These are phyloP conservation scores for Sitobion miscanthi DNA, from an alignment of 1,140 invertebrate genomes.

Conservation along the genomic window DNA sequence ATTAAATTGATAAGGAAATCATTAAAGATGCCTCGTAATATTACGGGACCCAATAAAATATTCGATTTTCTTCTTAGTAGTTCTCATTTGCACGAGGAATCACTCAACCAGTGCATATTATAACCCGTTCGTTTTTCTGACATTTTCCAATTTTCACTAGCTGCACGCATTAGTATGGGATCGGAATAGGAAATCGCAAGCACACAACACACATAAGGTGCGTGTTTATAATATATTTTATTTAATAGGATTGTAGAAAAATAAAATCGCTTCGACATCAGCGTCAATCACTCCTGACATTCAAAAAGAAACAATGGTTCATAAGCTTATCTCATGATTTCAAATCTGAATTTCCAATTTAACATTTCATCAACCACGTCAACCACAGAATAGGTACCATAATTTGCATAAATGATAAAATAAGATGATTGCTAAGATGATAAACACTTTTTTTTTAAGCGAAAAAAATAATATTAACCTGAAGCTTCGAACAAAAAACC, in stretches of 20 bases:
- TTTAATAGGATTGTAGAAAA: not conserved
- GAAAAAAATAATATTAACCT: not conserved
- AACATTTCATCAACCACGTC: not conserved
- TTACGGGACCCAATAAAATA: not conserved
- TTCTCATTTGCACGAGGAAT: not conserved
- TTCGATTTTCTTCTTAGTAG: not conserved
- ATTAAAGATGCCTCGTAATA: not conserved
- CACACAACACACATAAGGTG: not conserved
- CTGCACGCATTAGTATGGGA: not conserved
- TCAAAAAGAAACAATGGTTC: slow-evolving; percentile 18
- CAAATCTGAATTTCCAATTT: slow-evolving; percentile 4
- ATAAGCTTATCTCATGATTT: not conserved
- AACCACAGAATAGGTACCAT: not conserved
- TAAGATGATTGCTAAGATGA: not conserved
- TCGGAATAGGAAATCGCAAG: not conserved
- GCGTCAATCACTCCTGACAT: not conserved
- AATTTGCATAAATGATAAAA: not conserved
- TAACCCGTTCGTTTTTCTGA: not conserved
- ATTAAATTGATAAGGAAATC: not conserved
- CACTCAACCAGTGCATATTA: not conserved
- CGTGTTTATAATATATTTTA: not conserved
- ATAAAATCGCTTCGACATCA: not conserved
- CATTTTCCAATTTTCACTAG: slow-evolving; percentile 27
- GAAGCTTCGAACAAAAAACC: not conserved
- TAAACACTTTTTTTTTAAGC: not conserved